A percentile compares a stretch with the other conserved stretches of the same genome.
Conservation (phyloP, 2,797 vertebrate genomes). For the Dryobates pubescens region DNA sequence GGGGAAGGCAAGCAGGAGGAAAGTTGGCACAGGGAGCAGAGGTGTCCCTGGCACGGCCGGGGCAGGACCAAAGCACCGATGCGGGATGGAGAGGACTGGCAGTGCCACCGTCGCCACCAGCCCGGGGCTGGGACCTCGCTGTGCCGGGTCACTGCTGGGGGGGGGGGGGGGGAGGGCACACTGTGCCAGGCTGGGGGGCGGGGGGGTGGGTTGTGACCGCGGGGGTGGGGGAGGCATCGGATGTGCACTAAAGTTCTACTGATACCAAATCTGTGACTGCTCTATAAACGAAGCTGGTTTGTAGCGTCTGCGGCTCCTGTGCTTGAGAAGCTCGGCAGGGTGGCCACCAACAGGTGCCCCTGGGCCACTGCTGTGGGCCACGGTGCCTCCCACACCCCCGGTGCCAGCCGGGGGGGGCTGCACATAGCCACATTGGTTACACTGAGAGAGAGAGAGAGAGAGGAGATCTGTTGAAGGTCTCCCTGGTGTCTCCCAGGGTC, state of each 20-base stretch:
- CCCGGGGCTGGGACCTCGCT: not conserved
- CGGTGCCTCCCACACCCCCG: not conserved
- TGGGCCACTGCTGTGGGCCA: fast-evolving
- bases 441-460: too few relatives aligned
- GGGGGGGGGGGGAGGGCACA: not conserved
- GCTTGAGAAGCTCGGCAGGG: not conserved
- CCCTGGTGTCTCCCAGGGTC: too few relatives aligned
- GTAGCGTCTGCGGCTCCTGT: not conserved
- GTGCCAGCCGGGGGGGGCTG: not conserved
- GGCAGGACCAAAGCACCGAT: not conserved
- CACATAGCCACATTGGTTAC: not conserved
- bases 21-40: not conserved
- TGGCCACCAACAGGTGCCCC: fast-evolving
- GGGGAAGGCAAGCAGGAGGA: not conserved
- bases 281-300: slow-evolving; percentile 52
- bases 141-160: not conserved
- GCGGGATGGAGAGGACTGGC: not conserved
- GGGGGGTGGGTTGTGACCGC: not conserved
- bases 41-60: not conserved
- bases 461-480: too few relatives aligned
- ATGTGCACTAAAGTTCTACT: slow-evolving; percentile 70
- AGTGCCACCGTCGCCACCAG: not conserved
- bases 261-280: slow-evolving; percentile 68
- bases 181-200: not conserved
- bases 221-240: slow-evolving; percentile 2